These are phyloP conservation scores for Tenodera sinensis DNA, from an alignment of 2,888 invertebrate species.

Conservation along the genomic window DNA sequence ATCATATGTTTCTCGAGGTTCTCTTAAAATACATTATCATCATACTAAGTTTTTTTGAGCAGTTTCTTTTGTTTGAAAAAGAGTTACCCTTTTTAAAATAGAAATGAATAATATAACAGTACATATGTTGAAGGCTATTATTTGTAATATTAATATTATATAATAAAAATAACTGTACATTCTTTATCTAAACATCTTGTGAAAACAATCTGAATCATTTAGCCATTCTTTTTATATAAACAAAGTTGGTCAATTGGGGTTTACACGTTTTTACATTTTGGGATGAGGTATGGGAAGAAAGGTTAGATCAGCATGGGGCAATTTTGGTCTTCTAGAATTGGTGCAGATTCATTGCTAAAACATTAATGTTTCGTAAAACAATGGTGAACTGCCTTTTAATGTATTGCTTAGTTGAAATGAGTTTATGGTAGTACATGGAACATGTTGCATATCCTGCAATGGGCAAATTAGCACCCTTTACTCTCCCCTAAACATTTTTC, in stretches of 20 bases:
- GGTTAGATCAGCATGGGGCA: background rate
- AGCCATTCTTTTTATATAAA: constrained; percentile 21
- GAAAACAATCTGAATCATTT: constrained; percentile 15
- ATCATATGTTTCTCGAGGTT: background rate
- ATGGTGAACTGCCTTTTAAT: background rate
- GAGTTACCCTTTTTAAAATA: constrained; percentile 17
- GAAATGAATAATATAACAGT: constrained; percentile 19
- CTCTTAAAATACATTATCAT: background rate
- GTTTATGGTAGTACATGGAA: background rate
- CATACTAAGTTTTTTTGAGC: background rate
- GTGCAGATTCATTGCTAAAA: background rate
- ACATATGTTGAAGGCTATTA: constrained; percentile 17
- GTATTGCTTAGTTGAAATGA: constrained; percentile 8
- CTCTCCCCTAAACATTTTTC: background rate
- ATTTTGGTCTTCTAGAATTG: constrained; percentile 4
- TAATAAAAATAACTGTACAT: constrained; percentile 32
- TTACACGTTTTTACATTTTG: background rate
- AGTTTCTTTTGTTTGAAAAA: constrained; percentile 11
- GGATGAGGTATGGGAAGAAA: background rate
- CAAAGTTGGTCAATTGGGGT: constrained; percentile 12
- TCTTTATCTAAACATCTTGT: constrained; percentile 18
- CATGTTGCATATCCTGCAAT: background rate
- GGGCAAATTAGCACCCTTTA: background rate
- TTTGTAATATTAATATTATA: constrained; percentile 26
- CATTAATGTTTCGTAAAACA: background rate